Evolutionary conservation across 1,140 invertebrate species (phyloP), one percentile per base, ranked within the genome.

Genomic region (Drosophila albomicans): DNA sequence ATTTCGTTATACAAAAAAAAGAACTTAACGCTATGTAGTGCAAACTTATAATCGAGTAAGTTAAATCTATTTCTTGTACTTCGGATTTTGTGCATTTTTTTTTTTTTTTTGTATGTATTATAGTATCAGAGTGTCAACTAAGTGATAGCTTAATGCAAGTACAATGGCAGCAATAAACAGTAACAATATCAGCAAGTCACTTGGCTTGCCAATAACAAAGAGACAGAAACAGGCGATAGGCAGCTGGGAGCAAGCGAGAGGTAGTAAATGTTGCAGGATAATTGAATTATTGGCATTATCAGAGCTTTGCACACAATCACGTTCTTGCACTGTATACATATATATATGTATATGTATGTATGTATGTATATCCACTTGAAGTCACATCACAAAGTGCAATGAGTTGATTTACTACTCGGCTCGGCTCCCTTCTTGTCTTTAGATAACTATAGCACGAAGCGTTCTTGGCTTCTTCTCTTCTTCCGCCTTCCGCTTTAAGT

Each of bases 201-300:
- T 87, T 68, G 67, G 70, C 65, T 87, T 82, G 79, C 75, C 82
- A 87, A 82, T 82, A 79, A 87, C 75, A 87, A 82, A 72, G 79
- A 72, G 67, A 63, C 75, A 68, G 52, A 30, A 49, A 54, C 45
- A 72, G 41, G 28, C 25, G 32, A 57, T 7, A 43, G 64, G 8
- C 32, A 20, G 49, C 10, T 51, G 65, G 57, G 48, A 25, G 20
- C 3, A 25, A 45, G 57, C 48, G 10, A 52, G 66, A 30, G 41
- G 41, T 43, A 62, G 46, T 45, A 65, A 61, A 38, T 69, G 69
- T 75, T 70, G 25, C 20, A 56, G 28, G 48, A 82, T 74, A 86
- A 87, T 87, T 82, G 82, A 82, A 88, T 86, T 87, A 86, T 86
- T 86, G 82, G 68, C 72, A 79, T 77, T 82, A 86, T 82, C 82